phyloP scores from a whole-genome alignment of 2,888 invertebrate species.

The Exocentrus adspersus region DNA sequence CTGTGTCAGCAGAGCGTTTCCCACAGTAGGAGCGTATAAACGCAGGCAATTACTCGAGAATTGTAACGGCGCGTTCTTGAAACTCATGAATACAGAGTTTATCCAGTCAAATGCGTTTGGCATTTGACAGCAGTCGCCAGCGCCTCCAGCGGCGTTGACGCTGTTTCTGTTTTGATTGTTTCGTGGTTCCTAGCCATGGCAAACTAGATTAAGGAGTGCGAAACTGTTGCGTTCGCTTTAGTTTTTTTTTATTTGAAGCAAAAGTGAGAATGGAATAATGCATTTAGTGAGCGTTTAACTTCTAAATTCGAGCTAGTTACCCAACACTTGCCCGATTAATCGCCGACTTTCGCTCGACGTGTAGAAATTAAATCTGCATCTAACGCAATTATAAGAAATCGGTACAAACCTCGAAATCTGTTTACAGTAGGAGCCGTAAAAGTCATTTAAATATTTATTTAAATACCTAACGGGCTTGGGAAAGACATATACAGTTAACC shows the following conservation, averaged over 20 bases:
- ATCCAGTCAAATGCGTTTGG: too few species aligned
- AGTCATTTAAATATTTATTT: background rate
- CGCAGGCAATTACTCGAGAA: too few species aligned
- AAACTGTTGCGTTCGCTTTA: background rate
- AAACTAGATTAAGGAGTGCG: too few species aligned
- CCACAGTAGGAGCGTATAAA: too few species aligned
- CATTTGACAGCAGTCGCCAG: too few species aligned
- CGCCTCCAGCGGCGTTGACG: too few species aligned
- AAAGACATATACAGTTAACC: background rate
- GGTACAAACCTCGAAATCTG: background rate
- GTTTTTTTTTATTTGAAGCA: background rate
- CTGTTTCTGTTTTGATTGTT: too few species aligned
- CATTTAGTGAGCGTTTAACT: background rate
- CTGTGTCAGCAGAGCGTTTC: too few species aligned
- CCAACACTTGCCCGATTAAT: too few species aligned
- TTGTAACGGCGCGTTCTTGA: background rate
- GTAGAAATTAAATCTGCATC: too few species aligned
- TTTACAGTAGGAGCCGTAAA: background rate
- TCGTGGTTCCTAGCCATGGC: too few species aligned
- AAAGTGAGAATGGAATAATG: background rate
- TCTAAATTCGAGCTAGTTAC: background rate
- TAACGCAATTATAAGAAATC: background rate
- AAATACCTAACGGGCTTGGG: background rate
- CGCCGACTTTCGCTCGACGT: too few species aligned
- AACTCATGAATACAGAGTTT: background rate